Conservation (phyloP, 2,888 invertebrate species). For the Luperina testacea region DNA sequence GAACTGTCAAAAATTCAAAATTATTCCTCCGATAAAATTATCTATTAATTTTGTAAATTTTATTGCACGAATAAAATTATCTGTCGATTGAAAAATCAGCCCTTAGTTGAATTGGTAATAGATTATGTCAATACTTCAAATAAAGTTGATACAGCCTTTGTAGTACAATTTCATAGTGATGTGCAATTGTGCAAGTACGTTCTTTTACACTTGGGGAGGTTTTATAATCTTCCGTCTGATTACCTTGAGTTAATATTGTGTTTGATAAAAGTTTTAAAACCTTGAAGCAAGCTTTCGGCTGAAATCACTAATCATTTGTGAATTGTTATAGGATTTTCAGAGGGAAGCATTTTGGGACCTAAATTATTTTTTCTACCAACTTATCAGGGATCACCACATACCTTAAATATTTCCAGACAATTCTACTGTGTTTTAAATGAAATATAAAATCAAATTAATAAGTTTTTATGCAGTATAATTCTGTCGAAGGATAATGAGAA, state of each 20-base stretch:
- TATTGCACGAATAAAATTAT: too few relatives aligned
- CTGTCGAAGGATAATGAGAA: not conserved
- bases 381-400: not conserved
- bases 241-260: not conserved
- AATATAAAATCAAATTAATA: not conserved
- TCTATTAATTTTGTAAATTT: too few relatives aligned
- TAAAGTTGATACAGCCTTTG: not conserved
- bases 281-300: not conserved
- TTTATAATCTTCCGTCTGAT: not conserved
- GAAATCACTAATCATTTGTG: not conserved
- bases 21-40: too few relatives aligned
- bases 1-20: too few relatives aligned
- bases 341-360: not conserved
- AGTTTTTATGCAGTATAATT: not conserved
- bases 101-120: not conserved
- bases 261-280: not conserved
- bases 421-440: not conserved
- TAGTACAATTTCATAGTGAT: slow-evolving; percentile 2
- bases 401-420: slow-evolving; percentile 1
- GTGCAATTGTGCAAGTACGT: not conserved
- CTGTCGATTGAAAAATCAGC: too few relatives aligned
- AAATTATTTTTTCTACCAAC: not conserved
- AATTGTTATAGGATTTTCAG: not conserved
- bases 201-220: not conserved
- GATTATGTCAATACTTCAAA: not conserved